A percentile compares a stretch with the other conserved stretches of the same genome.
phyloP scores from a whole-genome alignment of 2,888 invertebrate species.

The Galerucella nymphaeae region DNA sequence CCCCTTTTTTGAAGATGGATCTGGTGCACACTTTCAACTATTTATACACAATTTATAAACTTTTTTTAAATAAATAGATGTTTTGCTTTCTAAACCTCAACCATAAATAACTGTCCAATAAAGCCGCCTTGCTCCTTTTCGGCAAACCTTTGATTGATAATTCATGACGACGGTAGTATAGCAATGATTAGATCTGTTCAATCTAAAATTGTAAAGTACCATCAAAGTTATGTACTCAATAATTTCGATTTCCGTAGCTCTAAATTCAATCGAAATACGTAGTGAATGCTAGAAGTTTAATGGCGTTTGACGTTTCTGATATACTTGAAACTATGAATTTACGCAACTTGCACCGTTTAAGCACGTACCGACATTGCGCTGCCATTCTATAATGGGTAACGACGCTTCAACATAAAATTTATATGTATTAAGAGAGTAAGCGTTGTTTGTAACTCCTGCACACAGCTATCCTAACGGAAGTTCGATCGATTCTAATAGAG shows the following conservation, averaged over 20 bases:
- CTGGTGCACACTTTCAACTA: too few relatives aligned
- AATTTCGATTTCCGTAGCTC: not conserved
- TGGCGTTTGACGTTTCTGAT: conserved; percentile 7
- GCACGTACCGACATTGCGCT: conserved; percentile 9
- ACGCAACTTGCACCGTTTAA: not conserved
- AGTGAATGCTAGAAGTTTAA: conserved; percentile 3
- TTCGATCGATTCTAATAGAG: conserved; percentile 31
- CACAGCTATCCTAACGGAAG: conserved; percentile 29
- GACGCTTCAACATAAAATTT: conserved; percentile 25
- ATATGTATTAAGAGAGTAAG: conserved; percentile 31
- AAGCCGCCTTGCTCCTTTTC: too few relatives aligned
- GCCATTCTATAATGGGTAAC: conserved; percentile 24
- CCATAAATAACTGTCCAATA: too few relatives aligned
- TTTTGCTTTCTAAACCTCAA: too few relatives aligned
- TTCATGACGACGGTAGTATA: too few relatives aligned
- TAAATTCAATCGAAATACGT: not conserved
- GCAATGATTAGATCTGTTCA: not conserved
- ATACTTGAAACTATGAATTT: conserved; percentile 14
- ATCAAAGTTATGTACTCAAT: not conserved
- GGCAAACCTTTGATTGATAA: too few relatives aligned
- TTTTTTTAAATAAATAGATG: too few relatives aligned
- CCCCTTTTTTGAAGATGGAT: too few relatives aligned
- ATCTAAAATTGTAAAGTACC: not conserved
- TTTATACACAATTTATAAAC: too few relatives aligned
- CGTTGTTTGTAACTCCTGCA: conserved; percentile 31